phyloP scores from a whole-genome alignment of 2,888 invertebrate genomes.

The Ennomos erosarius region DNA sequence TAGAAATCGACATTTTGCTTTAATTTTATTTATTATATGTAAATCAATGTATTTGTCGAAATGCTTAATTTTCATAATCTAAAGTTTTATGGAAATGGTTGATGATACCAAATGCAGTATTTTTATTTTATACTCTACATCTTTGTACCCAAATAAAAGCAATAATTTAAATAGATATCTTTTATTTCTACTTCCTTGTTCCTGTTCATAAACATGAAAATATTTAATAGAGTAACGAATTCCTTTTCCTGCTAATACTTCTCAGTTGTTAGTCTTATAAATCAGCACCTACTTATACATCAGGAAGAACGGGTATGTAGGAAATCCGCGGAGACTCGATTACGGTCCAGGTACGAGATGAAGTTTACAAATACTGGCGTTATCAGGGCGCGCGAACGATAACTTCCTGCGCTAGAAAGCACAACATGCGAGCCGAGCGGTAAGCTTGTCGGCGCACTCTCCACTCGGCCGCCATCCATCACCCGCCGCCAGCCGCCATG shows the following conservation, averaged over 20 bases:
- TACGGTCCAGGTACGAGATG: conserved; percentile 18
- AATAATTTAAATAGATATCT: conserved; percentile 63
- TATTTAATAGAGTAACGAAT: too few relatives aligned
- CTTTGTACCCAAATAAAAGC: conserved; percentile 84
- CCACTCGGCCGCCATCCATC: conserved; percentile 23
- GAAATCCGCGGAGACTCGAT: neutral
- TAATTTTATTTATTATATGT: conserved; percentile 80
- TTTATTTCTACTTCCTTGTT: conserved; percentile 45
- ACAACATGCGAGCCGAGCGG: conserved; percentile 8
- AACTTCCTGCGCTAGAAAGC: conserved; percentile 17
- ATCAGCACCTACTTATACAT: too few relatives aligned
- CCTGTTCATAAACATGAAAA: too few relatives aligned
- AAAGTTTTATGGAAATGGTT: conserved; percentile 79
- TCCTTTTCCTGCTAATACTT: too few relatives aligned
- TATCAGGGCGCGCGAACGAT: conserved; percentile 28
- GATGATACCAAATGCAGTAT: conserved; percentile 85
- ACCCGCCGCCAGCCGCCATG: too few relatives aligned
- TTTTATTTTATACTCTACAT: conserved; percentile 84
- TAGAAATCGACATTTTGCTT: conserved; percentile 76
- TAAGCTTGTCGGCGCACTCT: conserved; percentile 19
- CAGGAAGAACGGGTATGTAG: neutral
- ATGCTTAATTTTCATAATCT: conserved; percentile 83
- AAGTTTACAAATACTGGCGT: conserved; percentile 26
- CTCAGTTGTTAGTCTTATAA: too few relatives aligned
- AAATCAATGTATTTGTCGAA: conserved; percentile 78